phyloP scores from a whole-genome alignment of 2,113 vertebrate genomes.

The Nerophis lumbriciformis region DNA sequence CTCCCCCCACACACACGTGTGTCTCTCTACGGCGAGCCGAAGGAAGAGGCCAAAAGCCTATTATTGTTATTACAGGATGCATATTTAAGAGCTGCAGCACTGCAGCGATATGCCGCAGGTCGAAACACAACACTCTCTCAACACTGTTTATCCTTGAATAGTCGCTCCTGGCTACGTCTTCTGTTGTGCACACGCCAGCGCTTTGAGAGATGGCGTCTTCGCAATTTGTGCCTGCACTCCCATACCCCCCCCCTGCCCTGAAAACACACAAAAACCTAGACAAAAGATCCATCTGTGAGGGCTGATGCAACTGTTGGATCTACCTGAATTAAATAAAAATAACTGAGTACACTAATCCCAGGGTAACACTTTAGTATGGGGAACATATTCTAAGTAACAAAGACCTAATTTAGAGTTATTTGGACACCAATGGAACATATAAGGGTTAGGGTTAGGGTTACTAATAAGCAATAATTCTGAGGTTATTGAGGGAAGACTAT shows the following conservation, averaged over 20 bases:
- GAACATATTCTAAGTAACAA: no score
- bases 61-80: conserved; percentile 4
- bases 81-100: conserved; percentile 11
- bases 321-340: conserved; percentile 31
- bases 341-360: conserved; percentile 15
- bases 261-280: conserved; percentile 46
- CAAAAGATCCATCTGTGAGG: conserved; percentile 59
- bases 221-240: conserved; percentile 35
- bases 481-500: no score
- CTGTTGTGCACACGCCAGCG: conserved; percentile 31
- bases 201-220: conserved; percentile 41
- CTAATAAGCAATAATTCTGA: no score
- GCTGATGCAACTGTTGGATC: conserved; percentile 55
- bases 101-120: conserved; percentile 1
- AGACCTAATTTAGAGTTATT: no score
- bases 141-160: conserved; percentile 13
- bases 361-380: neutral
- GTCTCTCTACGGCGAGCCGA: neutral
- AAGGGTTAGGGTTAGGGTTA: no score
- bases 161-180: conserved; percentile 25
- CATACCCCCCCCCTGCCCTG: conserved; percentile 32
- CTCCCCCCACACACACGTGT: neutral
- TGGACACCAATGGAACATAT: no score
- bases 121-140: neutral
- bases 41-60: neutral